These are phyloP conservation scores for Petrocephalus microphthalmus DNA, from an alignment of 2,113 vertebrate species.

Conservation along the genomic window DNA sequence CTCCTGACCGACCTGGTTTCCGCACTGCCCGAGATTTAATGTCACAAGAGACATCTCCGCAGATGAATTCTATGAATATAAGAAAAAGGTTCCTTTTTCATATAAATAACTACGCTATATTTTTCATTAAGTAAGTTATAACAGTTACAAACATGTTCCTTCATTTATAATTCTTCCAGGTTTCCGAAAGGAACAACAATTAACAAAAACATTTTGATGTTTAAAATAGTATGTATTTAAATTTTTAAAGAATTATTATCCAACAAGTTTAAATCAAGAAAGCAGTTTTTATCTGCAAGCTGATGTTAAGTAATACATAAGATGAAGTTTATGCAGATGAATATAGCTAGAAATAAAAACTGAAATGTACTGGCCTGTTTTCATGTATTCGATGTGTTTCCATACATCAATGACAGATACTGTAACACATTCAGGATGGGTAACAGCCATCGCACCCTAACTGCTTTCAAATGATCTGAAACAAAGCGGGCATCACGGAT, in stretches of 20 bases:
- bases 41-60: slow-evolving; percentile 78
- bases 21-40: slow-evolving; percentile 90
- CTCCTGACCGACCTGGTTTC: slow-evolving; percentile 85
- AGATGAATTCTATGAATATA: background rate
- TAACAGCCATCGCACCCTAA: background rate
- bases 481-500: background rate
- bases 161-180: background rate
- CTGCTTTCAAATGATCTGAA: background rate
- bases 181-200: background rate
- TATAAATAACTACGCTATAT: background rate
- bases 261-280: background rate
- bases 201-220: background rate
- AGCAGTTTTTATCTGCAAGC: background rate
- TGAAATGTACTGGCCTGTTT: background rate
- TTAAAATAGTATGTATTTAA: background rate
- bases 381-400: background rate
- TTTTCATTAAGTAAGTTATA: background rate
- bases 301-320: background rate
- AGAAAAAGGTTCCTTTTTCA: background rate
- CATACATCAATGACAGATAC: background rate
- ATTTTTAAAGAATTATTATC: background rate
- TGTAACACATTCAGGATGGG: background rate
- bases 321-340: background rate
- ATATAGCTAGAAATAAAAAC: background rate
- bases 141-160: background rate